Base-by-base conservation (phyloP, 2,888 invertebrate species). In the Meliscaeva auricollis region DNA sequence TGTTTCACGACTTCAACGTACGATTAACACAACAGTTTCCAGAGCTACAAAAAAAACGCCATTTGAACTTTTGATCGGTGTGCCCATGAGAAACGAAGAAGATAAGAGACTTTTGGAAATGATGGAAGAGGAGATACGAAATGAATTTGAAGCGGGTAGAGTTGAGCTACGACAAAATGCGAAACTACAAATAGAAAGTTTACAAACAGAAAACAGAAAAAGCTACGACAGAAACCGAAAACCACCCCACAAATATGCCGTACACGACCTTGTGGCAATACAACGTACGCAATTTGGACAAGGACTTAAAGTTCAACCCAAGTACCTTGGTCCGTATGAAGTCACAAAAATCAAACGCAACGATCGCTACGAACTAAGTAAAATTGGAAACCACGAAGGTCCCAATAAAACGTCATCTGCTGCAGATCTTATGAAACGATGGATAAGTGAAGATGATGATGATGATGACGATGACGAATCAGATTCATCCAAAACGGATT, bases 301-400 rank as follows among this genome's bases (percentile, higher is more conserved):
- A 32, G 56, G 56, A 15, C 32, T 35, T 9, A 56, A 56, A 32
- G 15, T 56, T 30, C 56, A 32, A 30, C 26, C 32, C n/a, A 56
- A 56, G 6, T 56, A 56, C 15, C 56, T 56, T 35, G 32, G 32
- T n/a, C 56, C 35, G 26, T 56, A 56, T 56, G 30, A 15, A 32
- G 30, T 56, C 2, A 56, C 30, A 15, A 56, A 56, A 56, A 56
- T 56, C 32, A 56, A 56, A 32, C 32, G 26, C 26, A 74, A 54
- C 54, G 9, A 44, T 41, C 22, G 20, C 38, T 76, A 46, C 8
- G 46, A 46, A 46, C 46, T 46, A 46, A 46, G 9, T 35, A 50
- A 50, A 50, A 50, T 50, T 50, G 48, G 48, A 50, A 50, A 50
- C 11, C 48, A 50, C 48, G 48, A 50, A 50, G 22, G 22, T 3